Conservation (phyloP, 2,797 vertebrate genomes). For the Coregonus sp. region DNA sequence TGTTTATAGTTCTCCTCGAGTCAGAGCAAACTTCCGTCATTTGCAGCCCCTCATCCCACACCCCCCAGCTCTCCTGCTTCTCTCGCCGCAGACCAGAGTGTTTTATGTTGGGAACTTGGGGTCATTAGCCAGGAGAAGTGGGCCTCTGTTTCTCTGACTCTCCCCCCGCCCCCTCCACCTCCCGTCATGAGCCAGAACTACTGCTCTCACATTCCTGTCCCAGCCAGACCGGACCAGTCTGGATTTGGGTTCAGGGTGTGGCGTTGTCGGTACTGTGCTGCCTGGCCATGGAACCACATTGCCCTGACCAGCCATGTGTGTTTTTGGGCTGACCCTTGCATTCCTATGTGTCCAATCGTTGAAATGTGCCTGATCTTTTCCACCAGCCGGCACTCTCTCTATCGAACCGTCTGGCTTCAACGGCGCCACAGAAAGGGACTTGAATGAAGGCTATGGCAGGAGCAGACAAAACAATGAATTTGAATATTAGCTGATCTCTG, state of each 20-base stretch:
- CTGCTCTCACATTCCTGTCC: constrained; percentile 5
- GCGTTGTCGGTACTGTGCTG: background rate
- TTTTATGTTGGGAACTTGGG: constrained; percentile 20
- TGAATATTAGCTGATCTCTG: no score
- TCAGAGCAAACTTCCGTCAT: background rate
- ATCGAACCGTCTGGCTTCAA: no score
- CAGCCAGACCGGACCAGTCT: background rate
- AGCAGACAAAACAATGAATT: no score
- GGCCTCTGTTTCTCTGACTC: background rate
- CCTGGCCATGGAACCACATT: background rate
- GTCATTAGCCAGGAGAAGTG: constrained; percentile 18
- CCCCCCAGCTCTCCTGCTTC: background rate
- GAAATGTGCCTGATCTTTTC: background rate
- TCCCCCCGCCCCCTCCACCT: background rate
- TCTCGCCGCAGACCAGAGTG: constrained; percentile 7
- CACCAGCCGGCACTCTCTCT: no score
- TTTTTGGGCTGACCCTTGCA: constrained; percentile 3
- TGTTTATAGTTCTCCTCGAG: background rate
- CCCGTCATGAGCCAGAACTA: constrained; percentile 3
- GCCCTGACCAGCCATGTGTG: background rate
- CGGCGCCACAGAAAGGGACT: no score
- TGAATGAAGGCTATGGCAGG: no score
- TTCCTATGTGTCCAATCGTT: background rate
- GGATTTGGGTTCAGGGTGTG: constrained; percentile 6
- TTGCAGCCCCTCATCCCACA: background rate